These are phyloP conservation scores for Tholera decimalis DNA, from an alignment of 2,888 invertebrate genomes.

Conservation along the genomic window DNA sequence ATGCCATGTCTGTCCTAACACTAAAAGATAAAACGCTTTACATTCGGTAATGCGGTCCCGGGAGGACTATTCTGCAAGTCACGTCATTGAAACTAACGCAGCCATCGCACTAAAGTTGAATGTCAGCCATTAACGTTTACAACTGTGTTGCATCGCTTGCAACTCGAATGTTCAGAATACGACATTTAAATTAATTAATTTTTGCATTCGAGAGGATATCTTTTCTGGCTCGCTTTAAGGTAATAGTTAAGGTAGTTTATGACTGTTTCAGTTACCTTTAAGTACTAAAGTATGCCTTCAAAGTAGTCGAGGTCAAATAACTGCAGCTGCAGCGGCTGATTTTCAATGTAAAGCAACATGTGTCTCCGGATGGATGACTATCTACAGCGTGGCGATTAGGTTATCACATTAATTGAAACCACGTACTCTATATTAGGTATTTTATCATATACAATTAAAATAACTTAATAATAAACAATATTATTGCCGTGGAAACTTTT, in stretches of 20 bases:
- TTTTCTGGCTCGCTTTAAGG: background rate
- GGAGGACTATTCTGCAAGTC: conserved; percentile 43
- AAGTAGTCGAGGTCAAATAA: too few species aligned
- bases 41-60: conserved; percentile 52
- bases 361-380: too few species aligned
- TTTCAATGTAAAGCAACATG: too few species aligned
- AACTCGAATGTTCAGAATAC: conserved; percentile 29
- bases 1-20: conserved; percentile 17
- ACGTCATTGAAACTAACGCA: conserved; percentile 56
- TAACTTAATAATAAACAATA: too few species aligned
- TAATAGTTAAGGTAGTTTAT: conserved; percentile 13
- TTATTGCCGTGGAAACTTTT: too few species aligned
- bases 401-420: too few species aligned
- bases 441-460: too few species aligned
- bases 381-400: too few species aligned
- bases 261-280: too few species aligned
- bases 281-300: too few species aligned
- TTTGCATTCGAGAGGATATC: conserved; percentile 10
- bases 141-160: conserved; percentile 53
- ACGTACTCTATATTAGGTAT: too few species aligned
- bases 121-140: conserved; percentile 54
- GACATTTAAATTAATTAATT: conserved; percentile 43
- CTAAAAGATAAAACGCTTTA: conserved; percentile 56
- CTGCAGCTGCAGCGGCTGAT: too few species aligned
- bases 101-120: conserved; percentile 51